These are phyloP conservation scores for Ceratitis capitata DNA, from an alignment of 1,140 invertebrate genomes.

Conservation along the genomic window DNA sequence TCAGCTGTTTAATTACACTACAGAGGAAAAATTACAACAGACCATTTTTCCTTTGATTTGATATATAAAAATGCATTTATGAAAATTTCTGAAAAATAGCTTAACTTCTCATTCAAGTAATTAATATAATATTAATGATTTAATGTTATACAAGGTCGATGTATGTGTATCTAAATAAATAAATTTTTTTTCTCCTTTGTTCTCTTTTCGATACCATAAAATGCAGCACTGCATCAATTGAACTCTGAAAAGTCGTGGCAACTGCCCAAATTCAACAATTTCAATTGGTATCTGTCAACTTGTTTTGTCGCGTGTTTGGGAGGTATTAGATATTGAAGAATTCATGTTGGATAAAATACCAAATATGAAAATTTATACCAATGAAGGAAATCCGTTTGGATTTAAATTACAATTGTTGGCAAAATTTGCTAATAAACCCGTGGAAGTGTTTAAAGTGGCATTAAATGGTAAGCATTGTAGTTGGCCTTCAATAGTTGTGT, in stretches of 20 bases:
- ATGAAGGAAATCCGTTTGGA: conserved; percentile 76
- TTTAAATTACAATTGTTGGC: conserved; percentile 76
- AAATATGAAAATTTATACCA: conserved; percentile 74
- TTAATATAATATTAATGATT: too few species aligned
- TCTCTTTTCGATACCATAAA: too few species aligned
- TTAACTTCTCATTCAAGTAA: too few species aligned
- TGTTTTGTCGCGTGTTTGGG: not conserved
- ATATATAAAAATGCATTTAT: too few species aligned
- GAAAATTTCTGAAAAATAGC: too few species aligned
- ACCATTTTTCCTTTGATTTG: too few species aligned
- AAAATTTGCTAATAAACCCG: conserved; percentile 70
- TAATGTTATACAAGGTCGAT: too few species aligned
- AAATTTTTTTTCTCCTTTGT: too few species aligned
- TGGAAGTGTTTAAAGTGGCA: conserved; percentile 68
- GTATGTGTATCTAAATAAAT: too few species aligned
- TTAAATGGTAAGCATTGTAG: conserved; percentile 67
- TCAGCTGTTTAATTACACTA: too few species aligned
- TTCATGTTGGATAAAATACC: not conserved
- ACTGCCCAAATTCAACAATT: not conserved
- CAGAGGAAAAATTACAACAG: too few species aligned
- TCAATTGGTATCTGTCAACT: conserved; percentile 22
- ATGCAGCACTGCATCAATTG: not conserved
- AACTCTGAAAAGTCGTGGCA: conserved; percentile 13
- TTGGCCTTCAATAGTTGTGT: not conserved
- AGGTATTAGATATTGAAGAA: not conserved